Percentiles rank a stretch among this genome's conserved stretches.
phyloP scores from a whole-genome alignment of 2,888 invertebrate genomes.

The Diarsia rubi region DNA sequence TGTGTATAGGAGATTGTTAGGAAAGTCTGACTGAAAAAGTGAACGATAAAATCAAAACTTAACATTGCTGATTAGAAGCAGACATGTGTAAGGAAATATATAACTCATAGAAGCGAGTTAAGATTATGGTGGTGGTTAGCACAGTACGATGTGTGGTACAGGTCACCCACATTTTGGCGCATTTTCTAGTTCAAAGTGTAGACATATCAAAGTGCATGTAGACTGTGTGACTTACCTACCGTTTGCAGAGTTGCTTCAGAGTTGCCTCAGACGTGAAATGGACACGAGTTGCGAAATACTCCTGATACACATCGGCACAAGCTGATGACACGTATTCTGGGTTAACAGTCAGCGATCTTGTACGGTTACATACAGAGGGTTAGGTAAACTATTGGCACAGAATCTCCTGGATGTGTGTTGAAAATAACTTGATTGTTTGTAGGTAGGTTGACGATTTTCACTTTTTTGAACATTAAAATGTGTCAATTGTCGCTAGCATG shows the following conservation, averaged over 20 bases:
- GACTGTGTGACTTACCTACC: conserved; percentile 26
- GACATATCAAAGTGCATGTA: background rate
- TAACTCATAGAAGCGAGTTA: too few species aligned
- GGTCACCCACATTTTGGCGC: background rate
- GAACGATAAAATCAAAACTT: background rate
- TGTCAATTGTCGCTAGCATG: background rate
- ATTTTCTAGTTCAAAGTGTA: background rate
- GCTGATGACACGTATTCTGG: conserved; percentile 53
- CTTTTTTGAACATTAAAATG: background rate
- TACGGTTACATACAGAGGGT: conserved; percentile 7
- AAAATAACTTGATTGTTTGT: background rate
- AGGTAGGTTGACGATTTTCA: background rate
- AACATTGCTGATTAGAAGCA: background rate
- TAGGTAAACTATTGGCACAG: conserved; percentile 23
- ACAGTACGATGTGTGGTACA: background rate
- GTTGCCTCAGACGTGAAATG: conserved; percentile 33
- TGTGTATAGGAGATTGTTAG: background rate
- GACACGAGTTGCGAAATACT: conserved; percentile 37
- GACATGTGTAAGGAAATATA: background rate
- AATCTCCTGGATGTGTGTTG: background rate
- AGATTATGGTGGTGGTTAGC: too few species aligned
- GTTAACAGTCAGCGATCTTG: conserved; percentile 12
- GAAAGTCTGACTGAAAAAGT: background rate
- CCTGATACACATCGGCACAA: conserved; percentile 45
- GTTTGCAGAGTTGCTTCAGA: conserved; percentile 15